A percentile compares a stretch with the other conserved stretches of the same genome.
These are phyloP conservation scores for Dysmachus trigonus DNA, from an alignment of 2,888 invertebrate species.

Conservation along the genomic window DNA sequence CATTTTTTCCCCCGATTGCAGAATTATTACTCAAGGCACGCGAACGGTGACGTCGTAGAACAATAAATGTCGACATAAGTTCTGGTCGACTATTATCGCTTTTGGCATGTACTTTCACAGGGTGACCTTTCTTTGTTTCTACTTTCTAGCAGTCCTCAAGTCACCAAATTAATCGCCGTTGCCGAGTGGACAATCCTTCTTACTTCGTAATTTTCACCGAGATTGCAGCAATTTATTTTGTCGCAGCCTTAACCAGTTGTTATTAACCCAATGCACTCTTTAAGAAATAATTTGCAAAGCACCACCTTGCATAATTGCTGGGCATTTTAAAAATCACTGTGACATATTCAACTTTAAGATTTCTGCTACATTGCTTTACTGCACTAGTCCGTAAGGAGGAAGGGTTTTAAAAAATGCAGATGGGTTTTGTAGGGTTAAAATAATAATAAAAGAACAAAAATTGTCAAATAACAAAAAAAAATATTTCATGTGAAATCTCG, in stretches of 20 bases:
- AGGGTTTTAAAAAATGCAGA: not conserved
- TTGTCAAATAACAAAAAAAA: no score
- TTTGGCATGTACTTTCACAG: not conserved
- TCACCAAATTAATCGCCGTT: not conserved
- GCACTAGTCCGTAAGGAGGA: not conserved
- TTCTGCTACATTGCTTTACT: not conserved
- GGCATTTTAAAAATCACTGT: not conserved
- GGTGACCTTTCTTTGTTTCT: not conserved
- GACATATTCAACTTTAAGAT: not conserved
- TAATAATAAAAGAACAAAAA: not conserved
- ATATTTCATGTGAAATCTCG: no score
- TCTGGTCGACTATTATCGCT: not conserved
- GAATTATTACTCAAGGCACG: not conserved
- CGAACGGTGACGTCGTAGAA: conserved; percentile 21
- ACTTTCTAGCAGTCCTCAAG: not conserved
- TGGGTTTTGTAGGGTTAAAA: not conserved
- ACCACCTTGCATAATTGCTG: not conserved
- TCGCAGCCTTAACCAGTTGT: not conserved
- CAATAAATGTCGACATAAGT: not conserved
- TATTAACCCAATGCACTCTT: not conserved
- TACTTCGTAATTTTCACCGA: not conserved
- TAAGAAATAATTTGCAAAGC: not conserved
- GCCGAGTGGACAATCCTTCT: not conserved
- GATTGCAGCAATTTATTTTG: not conserved
- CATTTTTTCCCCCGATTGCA: conserved; percentile 12